Evolutionary conservation across 2,888 invertebrate genomes (phyloP).

Genomic region (Metalampra italica): DNA sequence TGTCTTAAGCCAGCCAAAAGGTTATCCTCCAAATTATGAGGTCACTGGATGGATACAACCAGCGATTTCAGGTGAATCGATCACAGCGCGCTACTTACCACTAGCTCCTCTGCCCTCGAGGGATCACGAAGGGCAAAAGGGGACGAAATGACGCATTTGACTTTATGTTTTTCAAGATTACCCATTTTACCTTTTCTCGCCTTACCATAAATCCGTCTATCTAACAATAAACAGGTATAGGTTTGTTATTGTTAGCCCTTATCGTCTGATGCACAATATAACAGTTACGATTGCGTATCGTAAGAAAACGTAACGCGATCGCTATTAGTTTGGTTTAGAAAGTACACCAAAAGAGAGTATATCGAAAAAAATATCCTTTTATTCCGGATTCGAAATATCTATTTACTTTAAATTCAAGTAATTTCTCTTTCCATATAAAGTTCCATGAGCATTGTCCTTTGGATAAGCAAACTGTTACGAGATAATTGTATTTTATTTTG

Average conservation of each 20-base stretch:
- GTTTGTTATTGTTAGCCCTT: background rate
- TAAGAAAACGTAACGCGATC: too few relatives aligned
- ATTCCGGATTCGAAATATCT: too few relatives aligned
- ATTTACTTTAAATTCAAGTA: too few relatives aligned
- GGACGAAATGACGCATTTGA: constrained; percentile 8
- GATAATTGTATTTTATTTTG: too few relatives aligned
- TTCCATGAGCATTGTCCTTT: too few relatives aligned
- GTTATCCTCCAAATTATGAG: constrained; percentile 15
- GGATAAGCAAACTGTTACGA: too few relatives aligned
- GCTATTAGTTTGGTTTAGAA: too few relatives aligned
- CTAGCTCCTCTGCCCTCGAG: constrained; percentile 4
- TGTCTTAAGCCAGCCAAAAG: background rate
- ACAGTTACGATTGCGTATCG: background rate
- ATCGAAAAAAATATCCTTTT: too few relatives aligned
- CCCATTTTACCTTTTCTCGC: constrained; percentile 1
- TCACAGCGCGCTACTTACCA: constrained; percentile 8
- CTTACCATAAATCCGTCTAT: background rate
- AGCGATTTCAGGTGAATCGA: constrained; percentile 16
- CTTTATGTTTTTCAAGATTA: constrained; percentile 11
- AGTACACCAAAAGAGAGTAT: too few relatives aligned
- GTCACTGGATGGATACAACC: constrained; percentile 12
- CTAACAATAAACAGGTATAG: background rate
- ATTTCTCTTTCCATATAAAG: too few relatives aligned
- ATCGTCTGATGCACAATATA: background rate
- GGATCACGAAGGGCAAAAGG: constrained; percentile 12